Evolutionary conservation across 2,888 invertebrate species (phyloP).

Genomic region (Agrilus mali): DNA sequence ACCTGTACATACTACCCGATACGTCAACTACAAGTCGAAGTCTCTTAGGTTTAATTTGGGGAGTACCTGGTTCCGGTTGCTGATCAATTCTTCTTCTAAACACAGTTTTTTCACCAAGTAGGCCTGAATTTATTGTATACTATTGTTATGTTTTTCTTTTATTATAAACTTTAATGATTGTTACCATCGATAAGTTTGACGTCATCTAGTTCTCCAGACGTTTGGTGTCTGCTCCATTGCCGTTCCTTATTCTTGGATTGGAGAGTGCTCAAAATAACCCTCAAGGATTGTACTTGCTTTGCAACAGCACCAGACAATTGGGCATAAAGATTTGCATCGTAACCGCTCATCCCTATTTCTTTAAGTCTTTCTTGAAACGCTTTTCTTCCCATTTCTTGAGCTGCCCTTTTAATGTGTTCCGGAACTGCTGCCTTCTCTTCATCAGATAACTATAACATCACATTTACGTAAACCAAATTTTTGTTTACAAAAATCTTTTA

Average conservation of each 20-base stretch:
- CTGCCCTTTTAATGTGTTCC: constrained; percentile 76
- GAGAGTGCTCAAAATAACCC: constrained; percentile 73
- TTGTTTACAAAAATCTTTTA: constrained; percentile 10
- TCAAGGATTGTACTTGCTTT: constrained; percentile 72
- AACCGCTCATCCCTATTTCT: constrained; percentile 91
- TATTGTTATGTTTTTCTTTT: not conserved
- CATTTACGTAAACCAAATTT: not conserved
- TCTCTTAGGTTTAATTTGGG: constrained; percentile 79
- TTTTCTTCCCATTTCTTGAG: constrained; percentile 83
- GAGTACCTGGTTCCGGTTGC: constrained; percentile 78
- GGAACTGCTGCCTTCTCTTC: constrained; percentile 84
- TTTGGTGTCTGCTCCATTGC: constrained; percentile 89
- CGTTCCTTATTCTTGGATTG: constrained; percentile 91
- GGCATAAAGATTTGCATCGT: constrained; percentile 78
- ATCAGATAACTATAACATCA: constrained; percentile 52
- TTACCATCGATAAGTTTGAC: constrained; percentile 85
- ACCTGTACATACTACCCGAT: constrained; percentile 93
- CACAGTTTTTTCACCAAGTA: constrained; percentile 86
- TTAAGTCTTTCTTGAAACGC: constrained; percentile 76
- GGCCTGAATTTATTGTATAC: constrained; percentile 35
- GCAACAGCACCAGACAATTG: constrained; percentile 67
- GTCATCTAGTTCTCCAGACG: constrained; percentile 90
- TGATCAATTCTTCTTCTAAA: constrained; percentile 75
- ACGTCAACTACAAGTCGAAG: constrained; percentile 82
- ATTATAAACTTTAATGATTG: not conserved